Conservation (phyloP, 2,113 vertebrate genomes). For the Neolamprologus ventralis region DNA sequence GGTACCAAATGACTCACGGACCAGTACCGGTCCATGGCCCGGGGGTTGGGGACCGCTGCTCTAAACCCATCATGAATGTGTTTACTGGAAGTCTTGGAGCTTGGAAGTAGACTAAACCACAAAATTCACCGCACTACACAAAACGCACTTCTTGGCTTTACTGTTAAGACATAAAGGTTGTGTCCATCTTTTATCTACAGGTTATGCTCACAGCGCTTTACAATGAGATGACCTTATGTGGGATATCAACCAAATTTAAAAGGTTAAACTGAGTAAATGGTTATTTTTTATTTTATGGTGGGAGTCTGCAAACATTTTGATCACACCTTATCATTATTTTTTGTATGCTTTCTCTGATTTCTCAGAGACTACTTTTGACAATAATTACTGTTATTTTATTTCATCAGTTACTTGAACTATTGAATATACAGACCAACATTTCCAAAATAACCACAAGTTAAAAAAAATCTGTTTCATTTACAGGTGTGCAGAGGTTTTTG, state of each 20-base stretch:
- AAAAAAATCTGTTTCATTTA: neutral
- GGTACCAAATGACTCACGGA: neutral
- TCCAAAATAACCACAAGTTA: neutral
- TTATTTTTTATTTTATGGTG: neutral
- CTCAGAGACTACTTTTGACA: neutral
- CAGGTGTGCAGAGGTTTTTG: neutral
- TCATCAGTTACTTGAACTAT: neutral
- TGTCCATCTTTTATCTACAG: neutral
- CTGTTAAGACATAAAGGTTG: neutral
- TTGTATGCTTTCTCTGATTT: neutral
- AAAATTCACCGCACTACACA: neutral
- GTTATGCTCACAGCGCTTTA: neutral
- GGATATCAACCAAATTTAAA: neutral
- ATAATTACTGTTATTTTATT: neutral
- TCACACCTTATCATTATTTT: neutral
- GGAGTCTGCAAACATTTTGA: neutral
- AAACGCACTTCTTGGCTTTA: neutral
- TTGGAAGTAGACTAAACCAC: neutral
- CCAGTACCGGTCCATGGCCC: neutral
- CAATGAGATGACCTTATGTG: neutral
- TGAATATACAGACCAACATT: neutral
- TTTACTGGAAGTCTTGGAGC: neutral
- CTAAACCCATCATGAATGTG: neutral
- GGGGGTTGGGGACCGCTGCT: neutral
- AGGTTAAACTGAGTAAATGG: neutral